Conservation (phyloP, 2,888 invertebrate species). For the Pseudolycoriella hygida region DNA sequence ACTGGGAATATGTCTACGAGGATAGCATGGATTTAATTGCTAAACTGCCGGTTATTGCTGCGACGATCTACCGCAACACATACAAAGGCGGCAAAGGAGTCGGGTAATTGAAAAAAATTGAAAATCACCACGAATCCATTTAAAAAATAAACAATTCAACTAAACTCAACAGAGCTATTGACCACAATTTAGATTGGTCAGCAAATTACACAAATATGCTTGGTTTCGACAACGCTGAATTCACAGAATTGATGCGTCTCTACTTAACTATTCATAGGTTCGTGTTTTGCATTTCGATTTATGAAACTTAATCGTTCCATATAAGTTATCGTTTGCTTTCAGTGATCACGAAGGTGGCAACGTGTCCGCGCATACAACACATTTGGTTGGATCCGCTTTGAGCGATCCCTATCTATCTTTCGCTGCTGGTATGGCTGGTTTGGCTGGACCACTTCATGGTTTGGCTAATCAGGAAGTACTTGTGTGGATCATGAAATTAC, state of each 20-base stretch:
- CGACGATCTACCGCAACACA: constrained; percentile 69
- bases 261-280: constrained; percentile 65
- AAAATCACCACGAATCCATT: too few species aligned
- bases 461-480: constrained; percentile 86
- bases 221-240: constrained; percentile 51
- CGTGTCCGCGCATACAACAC: constrained; percentile 77
- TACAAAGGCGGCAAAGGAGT: constrained; percentile 49
- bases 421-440: constrained; percentile 70
- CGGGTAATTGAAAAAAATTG: constrained; percentile 22
- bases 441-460: constrained; percentile 79
- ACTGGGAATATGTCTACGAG: constrained; percentile 67
- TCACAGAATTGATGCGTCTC: constrained; percentile 68
- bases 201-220: constrained; percentile 69
- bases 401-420: constrained; percentile 76
- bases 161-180: constrained; percentile 34
- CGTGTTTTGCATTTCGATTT: too few species aligned
- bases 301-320: background rate
- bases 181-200: constrained; percentile 65
- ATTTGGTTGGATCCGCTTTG: constrained; percentile 71
- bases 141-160: too few species aligned
- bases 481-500: constrained; percentile 83
- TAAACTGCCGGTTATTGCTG: constrained; percentile 70
- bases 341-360: constrained; percentile 79
- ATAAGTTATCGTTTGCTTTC: background rate
- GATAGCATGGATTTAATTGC: constrained; percentile 79